Percentiles rank a stretch among this genome's conserved stretches.
These are phyloP conservation scores for Atrichornis clamosus DNA, from an alignment of 2,113 vertebrate species.

Conservation along the genomic window DNA sequence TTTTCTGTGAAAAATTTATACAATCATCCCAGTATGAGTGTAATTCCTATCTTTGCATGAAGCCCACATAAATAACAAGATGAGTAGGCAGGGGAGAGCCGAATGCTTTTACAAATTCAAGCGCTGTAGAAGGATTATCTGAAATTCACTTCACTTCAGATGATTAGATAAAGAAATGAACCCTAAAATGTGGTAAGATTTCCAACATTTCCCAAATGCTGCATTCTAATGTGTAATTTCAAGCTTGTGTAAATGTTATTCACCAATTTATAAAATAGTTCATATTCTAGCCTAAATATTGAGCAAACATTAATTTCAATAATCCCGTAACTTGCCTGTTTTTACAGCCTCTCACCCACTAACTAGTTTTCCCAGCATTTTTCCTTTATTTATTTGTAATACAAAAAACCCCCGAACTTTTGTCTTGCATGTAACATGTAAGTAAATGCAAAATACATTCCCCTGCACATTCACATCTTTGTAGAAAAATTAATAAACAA, in stretches of 20 bases:
- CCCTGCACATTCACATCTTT: not conserved
- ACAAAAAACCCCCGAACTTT: not conserved
- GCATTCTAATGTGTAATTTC: not conserved
- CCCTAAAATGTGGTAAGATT: not conserved
- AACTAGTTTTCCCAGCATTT: not conserved
- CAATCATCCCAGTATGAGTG: not conserved
- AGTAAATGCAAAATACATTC: not conserved
- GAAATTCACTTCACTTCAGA: not conserved
- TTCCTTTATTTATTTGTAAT: not conserved
- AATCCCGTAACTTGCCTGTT: not conserved
- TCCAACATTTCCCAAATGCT: not conserved
- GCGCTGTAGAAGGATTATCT: not conserved
- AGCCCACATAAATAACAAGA: not conserved
- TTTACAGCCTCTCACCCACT: not conserved
- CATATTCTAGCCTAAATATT: not conserved
- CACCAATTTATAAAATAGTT: not conserved
- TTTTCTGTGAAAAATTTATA: not conserved
- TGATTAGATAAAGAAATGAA: not conserved
- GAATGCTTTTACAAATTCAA: not conserved
- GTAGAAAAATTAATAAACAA: not conserved
- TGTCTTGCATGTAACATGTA: not conserved
- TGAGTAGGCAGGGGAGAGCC: not conserved
- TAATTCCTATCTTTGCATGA: not conserved
- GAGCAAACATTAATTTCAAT: not conserved
- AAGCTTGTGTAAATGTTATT: not conserved